Evolutionary conservation across 2,113 vertebrate genomes (phyloP).

Genomic region (Parus major): DNA sequence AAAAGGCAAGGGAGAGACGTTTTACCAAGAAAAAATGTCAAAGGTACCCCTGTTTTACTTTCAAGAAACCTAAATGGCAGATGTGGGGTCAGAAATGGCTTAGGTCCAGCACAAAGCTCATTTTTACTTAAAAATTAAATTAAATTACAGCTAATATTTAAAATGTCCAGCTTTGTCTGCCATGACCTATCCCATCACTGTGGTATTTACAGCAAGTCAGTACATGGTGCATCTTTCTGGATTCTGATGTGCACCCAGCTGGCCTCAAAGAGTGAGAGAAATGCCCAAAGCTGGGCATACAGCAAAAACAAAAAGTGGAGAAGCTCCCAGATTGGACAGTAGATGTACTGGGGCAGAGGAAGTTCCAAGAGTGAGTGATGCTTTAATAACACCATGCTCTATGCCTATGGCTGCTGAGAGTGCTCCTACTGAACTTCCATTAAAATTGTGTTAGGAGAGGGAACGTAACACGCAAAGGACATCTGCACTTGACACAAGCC

Average conservation of each 20-base stretch:
- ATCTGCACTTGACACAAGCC: not conserved
- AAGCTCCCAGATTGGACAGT: not conserved
- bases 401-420: not conserved
- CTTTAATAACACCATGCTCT: not conserved
- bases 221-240: not conserved
- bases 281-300: not conserved
- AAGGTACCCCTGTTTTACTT: not conserved
- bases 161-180: not conserved
- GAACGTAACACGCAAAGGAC: not conserved
- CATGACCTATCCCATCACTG: not conserved
- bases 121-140: not conserved
- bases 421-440: not conserved
- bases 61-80: not conserved
- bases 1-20: accelerated
- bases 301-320: not conserved
- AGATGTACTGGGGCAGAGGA: not conserved
- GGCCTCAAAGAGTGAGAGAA: not conserved
- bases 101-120: not conserved
- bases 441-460: not conserved
- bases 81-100: not conserved
- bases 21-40: not conserved
- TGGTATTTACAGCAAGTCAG: not conserved
- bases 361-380: not conserved
- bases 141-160: not conserved
- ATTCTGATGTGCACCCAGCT: not conserved